A percentile compares a stretch with the other conserved stretches of the same genome.
Conservation (phyloP, 1,140 invertebrate genomes). For the Ctenoplectra terminalis region DNA sequence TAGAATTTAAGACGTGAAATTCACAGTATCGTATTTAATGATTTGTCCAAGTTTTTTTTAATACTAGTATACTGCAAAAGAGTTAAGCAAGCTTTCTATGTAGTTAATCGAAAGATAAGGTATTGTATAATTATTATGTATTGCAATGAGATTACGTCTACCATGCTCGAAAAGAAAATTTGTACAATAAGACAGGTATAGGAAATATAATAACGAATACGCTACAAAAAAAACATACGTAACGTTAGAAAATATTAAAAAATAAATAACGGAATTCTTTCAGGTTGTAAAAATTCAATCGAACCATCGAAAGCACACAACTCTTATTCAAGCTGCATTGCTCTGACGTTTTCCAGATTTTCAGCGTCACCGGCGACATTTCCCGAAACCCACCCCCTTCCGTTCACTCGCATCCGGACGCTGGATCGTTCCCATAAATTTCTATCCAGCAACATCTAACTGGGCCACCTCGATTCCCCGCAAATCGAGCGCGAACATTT, state of each 20-base stretch:
- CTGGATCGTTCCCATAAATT: slow-evolving; percentile 11
- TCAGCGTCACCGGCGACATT: background rate
- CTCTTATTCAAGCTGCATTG: background rate
- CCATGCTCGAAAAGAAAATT: no score
- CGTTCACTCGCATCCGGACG: background rate
- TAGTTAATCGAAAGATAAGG: no score
- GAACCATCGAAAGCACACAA: background rate
- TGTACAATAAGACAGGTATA: no score
- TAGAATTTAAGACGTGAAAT: no score
- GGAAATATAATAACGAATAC: no score
- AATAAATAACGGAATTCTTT: background rate
- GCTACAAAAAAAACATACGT: background rate
- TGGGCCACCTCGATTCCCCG: background rate
- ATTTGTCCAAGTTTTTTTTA: no score
- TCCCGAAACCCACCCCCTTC: background rate
- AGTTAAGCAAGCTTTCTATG: no score
- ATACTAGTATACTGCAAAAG: no score
- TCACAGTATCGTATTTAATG: no score
- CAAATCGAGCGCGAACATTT: background rate
- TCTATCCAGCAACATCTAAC: background rate
- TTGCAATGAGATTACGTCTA: no score
- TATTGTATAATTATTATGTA: no score
- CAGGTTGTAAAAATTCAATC: background rate
- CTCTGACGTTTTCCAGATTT: background rate
- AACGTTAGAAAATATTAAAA: no score